These are phyloP conservation scores for Pipistrellus pygmaeus DNA, from an alignment of 2,797 vertebrate genomes.

Conservation along the genomic window DNA sequence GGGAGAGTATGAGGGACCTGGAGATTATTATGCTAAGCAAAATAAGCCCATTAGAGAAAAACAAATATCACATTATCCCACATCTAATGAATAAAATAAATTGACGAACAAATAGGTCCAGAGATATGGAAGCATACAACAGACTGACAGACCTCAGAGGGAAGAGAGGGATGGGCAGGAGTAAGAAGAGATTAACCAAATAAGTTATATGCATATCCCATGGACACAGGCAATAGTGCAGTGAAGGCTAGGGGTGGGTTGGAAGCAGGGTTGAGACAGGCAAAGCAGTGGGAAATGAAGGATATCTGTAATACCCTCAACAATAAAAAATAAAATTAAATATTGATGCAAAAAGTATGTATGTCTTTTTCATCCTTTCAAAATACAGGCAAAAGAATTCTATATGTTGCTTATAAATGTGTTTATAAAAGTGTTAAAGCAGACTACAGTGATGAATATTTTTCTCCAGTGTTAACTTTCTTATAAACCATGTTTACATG, in stretches of 20 bases:
- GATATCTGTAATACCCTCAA: background rate
- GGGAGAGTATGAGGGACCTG: background rate
- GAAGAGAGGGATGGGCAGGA: background rate
- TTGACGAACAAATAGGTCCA: background rate
- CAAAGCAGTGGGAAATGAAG: background rate
- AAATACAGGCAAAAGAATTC: conserved; percentile 1
- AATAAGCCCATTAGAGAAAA: background rate
- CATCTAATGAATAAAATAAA: background rate
- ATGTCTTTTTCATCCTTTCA: background rate
- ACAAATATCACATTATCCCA: background rate
- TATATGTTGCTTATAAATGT: background rate
- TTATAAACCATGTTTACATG: background rate
- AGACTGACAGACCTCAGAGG: background rate
- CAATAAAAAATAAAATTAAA: background rate
- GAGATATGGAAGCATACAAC: background rate
- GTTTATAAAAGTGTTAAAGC: conserved; percentile 38
- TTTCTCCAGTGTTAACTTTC: conserved; percentile 7
- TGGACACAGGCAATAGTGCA: background rate
- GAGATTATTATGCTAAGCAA: background rate
- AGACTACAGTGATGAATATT: background rate
- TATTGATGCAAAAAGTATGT: background rate
- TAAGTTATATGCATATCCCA: background rate
- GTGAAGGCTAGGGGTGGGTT: background rate
- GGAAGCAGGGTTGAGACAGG: background rate
- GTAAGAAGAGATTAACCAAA: background rate